Percentiles rank a stretch among this genome's conserved stretches.
Conservation (phyloP, 2,113 vertebrate species). For the Pangasianodon gigas region DNA sequence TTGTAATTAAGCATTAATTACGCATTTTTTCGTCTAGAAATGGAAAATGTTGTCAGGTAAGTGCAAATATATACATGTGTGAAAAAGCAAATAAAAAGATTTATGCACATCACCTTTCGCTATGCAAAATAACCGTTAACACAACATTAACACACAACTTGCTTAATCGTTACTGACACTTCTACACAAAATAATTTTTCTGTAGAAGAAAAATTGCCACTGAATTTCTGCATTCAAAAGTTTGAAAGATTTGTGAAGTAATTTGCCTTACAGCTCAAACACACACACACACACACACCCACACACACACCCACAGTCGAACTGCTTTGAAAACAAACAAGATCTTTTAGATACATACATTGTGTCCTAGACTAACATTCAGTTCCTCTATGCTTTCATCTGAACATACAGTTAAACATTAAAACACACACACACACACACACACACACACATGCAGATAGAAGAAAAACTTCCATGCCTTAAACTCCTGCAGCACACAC, state of each 20-base stretch:
- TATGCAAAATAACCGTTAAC: not conserved
- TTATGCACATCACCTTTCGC: not conserved
- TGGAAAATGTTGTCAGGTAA: not conserved
- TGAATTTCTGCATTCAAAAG: not conserved
- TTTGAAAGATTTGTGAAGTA: not conserved
- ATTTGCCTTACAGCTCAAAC: not conserved
- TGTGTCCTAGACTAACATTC: constrained; percentile 13
- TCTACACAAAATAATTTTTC: not conserved
- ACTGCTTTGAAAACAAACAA: constrained; percentile 28
- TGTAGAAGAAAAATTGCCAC: not conserved
- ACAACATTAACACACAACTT: not conserved
- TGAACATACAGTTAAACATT: constrained; percentile 8
- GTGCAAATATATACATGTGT: not conserved
- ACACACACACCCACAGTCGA: not conserved
- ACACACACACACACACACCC: constrained; percentile 13
- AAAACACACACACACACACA: not conserved
- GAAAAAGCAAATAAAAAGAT: not conserved
- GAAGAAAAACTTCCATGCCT: not conserved
- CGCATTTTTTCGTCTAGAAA: not conserved
- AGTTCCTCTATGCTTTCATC: constrained; percentile 37
- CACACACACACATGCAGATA: not conserved
- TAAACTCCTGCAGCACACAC: not conserved
- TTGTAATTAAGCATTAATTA: not conserved
- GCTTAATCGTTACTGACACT: not conserved
- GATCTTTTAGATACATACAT: constrained; percentile 16